Conservation (phyloP, 2,888 invertebrate species). For the Lithodes maja region DNA sequence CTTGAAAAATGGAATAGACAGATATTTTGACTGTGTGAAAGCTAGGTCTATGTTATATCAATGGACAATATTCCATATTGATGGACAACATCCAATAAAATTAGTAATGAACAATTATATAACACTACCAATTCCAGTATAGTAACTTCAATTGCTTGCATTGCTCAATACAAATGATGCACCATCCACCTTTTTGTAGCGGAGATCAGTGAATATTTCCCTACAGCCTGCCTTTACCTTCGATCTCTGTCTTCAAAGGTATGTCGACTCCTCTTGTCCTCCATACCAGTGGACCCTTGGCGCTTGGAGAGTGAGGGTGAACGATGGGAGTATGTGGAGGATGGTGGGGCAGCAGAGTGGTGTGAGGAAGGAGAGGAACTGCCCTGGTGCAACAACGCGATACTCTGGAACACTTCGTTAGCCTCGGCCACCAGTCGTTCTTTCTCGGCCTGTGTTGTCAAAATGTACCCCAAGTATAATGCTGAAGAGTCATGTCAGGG, state of each 20-base stretch:
- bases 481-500: not conserved
- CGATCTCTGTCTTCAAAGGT: conserved; percentile 46
- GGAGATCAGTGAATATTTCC: no score
- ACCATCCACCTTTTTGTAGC: no score
- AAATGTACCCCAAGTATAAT: not conserved
- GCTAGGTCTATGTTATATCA: no score
- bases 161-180: no score
- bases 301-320: conserved; percentile 42
- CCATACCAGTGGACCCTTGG: conserved; percentile 25
- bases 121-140: no score
- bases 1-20: no score
- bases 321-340: conserved; percentile 33
- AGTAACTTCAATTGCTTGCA: no score
- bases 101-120: no score
- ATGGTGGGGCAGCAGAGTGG: conserved; percentile 27
- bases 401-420: conserved; percentile 66
- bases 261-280: conserved; percentile 32
- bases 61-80: no score
- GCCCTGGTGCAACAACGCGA: conserved; percentile 57
- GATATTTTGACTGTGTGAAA: no score
- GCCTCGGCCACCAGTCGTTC: conserved; percentile 64
- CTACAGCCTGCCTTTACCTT: conserved; percentile 15
- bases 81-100: no score
- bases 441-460: conserved; percentile 22
- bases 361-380: conserved; percentile 23